phyloP scores from a whole-genome alignment of 2,113 vertebrate species.

The Sporophila hypoxantha region DNA sequence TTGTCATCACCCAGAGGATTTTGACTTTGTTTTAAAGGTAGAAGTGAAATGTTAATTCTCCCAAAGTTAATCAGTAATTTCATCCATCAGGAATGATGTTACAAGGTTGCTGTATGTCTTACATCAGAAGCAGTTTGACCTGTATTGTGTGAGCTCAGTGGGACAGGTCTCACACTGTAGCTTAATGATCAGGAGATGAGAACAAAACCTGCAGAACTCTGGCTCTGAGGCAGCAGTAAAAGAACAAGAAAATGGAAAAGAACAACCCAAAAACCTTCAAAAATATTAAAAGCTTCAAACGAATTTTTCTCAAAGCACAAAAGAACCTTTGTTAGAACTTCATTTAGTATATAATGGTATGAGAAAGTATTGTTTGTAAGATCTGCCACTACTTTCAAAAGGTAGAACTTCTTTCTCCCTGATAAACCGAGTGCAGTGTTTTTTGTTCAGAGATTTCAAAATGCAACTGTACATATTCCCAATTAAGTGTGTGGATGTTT shows the following conservation, averaged over 20 bases:
- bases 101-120: background rate
- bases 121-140: background rate
- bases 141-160: background rate
- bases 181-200: background rate
- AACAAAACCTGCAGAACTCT: background rate
- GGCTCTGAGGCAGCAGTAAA: background rate
- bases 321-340: background rate
- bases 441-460: background rate
- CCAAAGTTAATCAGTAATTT: background rate
- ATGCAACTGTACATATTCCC: background rate
- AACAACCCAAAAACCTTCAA: background rate
- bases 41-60: background rate
- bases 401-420: background rate
- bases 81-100: background rate
- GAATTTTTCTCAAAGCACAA: background rate
- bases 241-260: background rate
- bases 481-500: rapidly evolving
- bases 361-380: background rate
- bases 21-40: background rate
- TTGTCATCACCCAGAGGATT: background rate
- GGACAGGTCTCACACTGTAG: background rate
- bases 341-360: background rate
- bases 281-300: background rate
- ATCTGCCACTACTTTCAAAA: background rate
- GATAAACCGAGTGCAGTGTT: background rate